Percentiles rank a stretch among this genome's conserved stretches.
phyloP scores from a whole-genome alignment of 2,888 invertebrate genomes.

The Megaustenia siamemsis region DNA sequence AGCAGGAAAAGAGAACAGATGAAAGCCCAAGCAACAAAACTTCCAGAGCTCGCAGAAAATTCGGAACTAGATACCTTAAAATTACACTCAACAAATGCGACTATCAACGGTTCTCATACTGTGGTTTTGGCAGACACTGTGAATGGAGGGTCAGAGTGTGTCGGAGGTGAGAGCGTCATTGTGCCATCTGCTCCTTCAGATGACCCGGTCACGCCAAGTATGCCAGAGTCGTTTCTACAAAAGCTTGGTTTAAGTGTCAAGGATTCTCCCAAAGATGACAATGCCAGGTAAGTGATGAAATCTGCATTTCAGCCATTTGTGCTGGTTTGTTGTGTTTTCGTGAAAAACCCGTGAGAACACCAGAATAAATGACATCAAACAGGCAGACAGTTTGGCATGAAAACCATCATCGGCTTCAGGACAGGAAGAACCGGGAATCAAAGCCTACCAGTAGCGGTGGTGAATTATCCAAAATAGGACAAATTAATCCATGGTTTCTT shows the following conservation, averaged over 20 bases:
- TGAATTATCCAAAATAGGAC: no score
- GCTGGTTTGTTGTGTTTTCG: no score
- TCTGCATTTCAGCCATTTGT: no score
- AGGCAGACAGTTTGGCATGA: no score
- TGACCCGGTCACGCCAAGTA: conserved; percentile 66
- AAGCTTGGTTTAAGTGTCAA: conserved; percentile 61
- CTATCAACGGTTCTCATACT: neutral
- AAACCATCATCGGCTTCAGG: no score
- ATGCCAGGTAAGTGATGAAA: neutral
- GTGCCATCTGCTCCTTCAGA: conserved; percentile 54
- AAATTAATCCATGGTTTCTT: no score
- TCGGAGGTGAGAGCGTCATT: conserved; percentile 31
- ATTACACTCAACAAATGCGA: neutral
- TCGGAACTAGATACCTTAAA: conserved; percentile 62
- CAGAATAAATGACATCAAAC: no score
- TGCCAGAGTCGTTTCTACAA: conserved; percentile 66
- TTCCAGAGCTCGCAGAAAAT: conserved; percentile 71
- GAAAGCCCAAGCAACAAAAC: conserved; percentile 63
- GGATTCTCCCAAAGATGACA: neutral
- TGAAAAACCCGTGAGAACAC: no score
- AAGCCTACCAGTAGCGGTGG: no score
- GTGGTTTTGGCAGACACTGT: neutral
- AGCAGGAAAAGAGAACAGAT: conserved; percentile 69
- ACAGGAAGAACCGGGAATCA: no score
- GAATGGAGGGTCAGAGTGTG: conserved; percentile 10